Evolutionary conservation across 37 sponge, comb jelly and placozoan species (phyloP).

Genomic region (Geodia barretti): DNA sequence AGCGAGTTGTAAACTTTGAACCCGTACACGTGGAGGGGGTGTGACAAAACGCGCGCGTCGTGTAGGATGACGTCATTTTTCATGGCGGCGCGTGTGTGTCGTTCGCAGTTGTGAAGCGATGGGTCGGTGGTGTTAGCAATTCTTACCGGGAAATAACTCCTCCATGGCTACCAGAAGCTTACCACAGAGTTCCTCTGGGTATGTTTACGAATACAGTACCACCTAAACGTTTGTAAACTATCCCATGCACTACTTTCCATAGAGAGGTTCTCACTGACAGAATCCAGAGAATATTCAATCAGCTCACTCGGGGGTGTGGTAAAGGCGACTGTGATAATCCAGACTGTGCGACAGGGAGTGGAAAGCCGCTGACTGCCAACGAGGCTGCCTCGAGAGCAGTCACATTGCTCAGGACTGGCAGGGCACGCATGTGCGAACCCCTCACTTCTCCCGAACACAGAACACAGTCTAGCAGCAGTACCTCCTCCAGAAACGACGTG

Average conservation of each 20-base stretch:
- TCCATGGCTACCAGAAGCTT: background rate
- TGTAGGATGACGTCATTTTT: background rate
- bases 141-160: too few relatives aligned
- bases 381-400: conserved; percentile 77
- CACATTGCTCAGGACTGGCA: background rate
- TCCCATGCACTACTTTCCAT: too few relatives aligned
- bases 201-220: too few relatives aligned
- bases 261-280: too few relatives aligned
- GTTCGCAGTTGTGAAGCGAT: background rate
- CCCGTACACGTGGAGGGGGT: too few relatives aligned
- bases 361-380: conserved; percentile 40
- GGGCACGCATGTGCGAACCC: background rate
- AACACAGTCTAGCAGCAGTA: background rate
- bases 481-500: background rate
- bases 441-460: background rate
- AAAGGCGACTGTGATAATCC: conserved; percentile 53
- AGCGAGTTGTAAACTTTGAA: too few relatives aligned
- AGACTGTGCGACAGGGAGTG: conserved; percentile 74
- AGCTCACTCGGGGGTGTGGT: conserved; percentile 84
- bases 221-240: too few relatives aligned
- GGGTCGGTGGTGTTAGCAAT: background rate
- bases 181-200: background rate
- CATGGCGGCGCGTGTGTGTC: background rate
- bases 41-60: too few relatives aligned
- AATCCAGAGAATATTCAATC: too few relatives aligned